Base-by-base conservation (phyloP, 2,888 invertebrate species). In the Drosophila nr. perissopoda region DNA sequence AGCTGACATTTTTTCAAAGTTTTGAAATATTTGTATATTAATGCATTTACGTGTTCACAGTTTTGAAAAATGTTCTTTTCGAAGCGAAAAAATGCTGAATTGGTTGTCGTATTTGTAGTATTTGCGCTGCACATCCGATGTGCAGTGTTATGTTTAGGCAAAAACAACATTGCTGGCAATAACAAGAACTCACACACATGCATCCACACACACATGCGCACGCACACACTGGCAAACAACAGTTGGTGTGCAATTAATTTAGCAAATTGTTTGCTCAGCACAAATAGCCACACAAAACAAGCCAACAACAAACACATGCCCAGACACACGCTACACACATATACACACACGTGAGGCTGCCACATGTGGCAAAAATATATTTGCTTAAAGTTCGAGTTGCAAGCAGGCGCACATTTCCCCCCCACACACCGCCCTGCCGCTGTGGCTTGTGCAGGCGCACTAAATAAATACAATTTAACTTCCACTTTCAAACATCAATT, bases 171-270 rank as follows among this genome's bases (percentile, higher is more conserved):
- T 40, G 34, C 13, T 53, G 46, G 52, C 62, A 46, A 48, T 48
- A 70, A 57, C 60, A 73, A 52, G 31, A 53, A 62, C 40, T 58
- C 29, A 13, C 18, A 46, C 42, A 68, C 52, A 64, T 52, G 48
- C 46, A 42, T 49, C 8, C 25, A 16, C 34, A 48, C 21, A 59
- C 18, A 25, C 46, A 46, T 25, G 27, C 46, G 27, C 25, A 16
- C 8, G 8, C 31, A 27, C 52, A 59, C 34, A 56, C 27, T 21
- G 72, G 69, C 80, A 78, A 89, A 78, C 75, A 88, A 68, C 80
- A 78, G 82, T 83, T 88, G 88, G 87, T 90, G 88, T 90, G 90
- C 88, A 88, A 90, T 88, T 90, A 88, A 88, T 88, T 90, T 88
- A 76, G 90, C 90, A 90, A 87, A 88, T 83, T 87, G 86, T 87